Base-by-base conservation (phyloP, 2,797 vertebrate genomes). In the Antennarius maculatus region DNA sequence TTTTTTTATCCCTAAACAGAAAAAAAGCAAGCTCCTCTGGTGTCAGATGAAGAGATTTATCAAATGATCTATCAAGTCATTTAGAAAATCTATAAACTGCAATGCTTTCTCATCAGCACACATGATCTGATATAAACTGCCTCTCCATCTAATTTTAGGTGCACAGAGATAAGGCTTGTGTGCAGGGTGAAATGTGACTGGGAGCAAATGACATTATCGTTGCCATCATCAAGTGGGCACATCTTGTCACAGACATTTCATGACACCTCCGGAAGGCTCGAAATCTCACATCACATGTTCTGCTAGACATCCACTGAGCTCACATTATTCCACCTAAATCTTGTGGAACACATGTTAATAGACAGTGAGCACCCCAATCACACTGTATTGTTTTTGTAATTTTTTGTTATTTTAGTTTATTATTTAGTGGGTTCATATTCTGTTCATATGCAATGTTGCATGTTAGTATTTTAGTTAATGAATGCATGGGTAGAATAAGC, bases 151-250 rank as follows among this genome's bases (percentile, higher is more conserved):
- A 49, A 54, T 67, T 66, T 57, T 54, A 62, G 51, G 46, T 43
- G 16, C 45, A 54, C 46, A 46, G 45, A 66, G 17, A 55, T 16
- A 27, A 31, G 23, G 29, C 16, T 46, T 31, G 47, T 4, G 51
- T 14, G 49, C 12, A 56, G 58, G 18, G 47, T 47, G 45, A 78
- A 54, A 60, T 55, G 61, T 18, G 34, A 65, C 66, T 34, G 53
- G 66, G 17, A 48, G 61, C 27, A 48, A 69, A 29, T 62, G 61
- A 58, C 69, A 68, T 67, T 67, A 71, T 68, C 64, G 18, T 51
- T 76, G 76, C 69, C 58, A 72, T 80, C 63, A 76, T 71, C 47
- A 64, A 77, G 77, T 43, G 66, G 58, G 54, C 69, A 70, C 74
- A 72, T 70, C 74, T 53, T 48, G 66, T 77, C 54, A 61, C 17